Base-by-base conservation (phyloP, 1,140 invertebrate genomes). In the Scaptomyza hsui region DNA sequence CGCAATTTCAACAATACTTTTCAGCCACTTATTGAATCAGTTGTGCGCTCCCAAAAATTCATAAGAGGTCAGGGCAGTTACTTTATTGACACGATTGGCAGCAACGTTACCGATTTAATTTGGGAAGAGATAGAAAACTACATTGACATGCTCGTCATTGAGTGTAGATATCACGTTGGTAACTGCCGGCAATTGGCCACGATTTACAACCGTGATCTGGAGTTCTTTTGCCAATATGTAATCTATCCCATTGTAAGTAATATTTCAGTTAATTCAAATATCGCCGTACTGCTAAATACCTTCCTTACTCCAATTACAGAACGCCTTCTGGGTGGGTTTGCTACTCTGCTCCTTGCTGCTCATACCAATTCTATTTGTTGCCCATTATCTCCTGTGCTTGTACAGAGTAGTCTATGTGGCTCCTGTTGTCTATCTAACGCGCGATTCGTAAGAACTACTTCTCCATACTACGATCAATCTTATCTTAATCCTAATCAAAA, bases 201-300 rank as follows among this genome's bases (percentile, higher is more conserved):
- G 0, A 29, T 29, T 10, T 29, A 29, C 26, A 29, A 9, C 1
- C 26, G 7, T 29, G 26, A n/a, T 37, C n/a, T 37, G 2, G 32
- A n/a, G 12, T 37, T 37, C 12, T 12, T 37, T n/a, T 37, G 32
- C n/a, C 32, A n/a, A 37, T 1, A 12, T 37, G 12, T 18, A 10
- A 51, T 51, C 10, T n/a, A 16, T 51, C 48, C 48, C 13, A 51
- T 51, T 51, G 48, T 51, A 26, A 51, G 24, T 49, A 29, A 1
- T 2, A 29, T 29, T 29, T n/a, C n/a, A n/a, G n/a, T n/a, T n/a
- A n/a, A n/a, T n/a, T n/a, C n/a, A n/a, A n/a, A n/a, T n/a, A n/a
- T n/a, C n/a, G n/a, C n/a, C n/a, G n/a, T n/a, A n/a, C n/a, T n/a
- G n/a, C n/a, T n/a, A n/a, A n/a, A n/a, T n/a, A n/a, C n/a, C n/a